Base-by-base conservation (phyloP, 2,888 invertebrate species). In the Drosophila limbata region DNA sequence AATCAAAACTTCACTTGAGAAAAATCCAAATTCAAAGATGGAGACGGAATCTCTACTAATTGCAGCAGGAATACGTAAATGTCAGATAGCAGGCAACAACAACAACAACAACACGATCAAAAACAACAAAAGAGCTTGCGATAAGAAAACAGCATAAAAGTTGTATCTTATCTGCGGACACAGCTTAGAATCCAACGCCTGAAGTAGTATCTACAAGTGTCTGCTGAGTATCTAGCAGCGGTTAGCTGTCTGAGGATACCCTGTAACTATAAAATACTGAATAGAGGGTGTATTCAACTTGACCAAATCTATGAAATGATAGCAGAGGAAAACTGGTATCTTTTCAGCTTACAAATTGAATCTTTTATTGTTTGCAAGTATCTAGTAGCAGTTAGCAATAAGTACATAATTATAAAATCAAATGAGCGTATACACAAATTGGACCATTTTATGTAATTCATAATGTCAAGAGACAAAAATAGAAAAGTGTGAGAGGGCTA, bases 151-250 rank as follows among this genome's bases (percentile, higher is more conserved):
- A 64, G 19, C 50, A 50, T 33, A 47, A 56, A 76, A 62, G 21
- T 40, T 60, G 42, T 76, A 62, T 80, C 81, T 77, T 77, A 77
- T 80, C 80, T 72, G 48, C 60, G 48, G 42, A 60, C 42, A 52
- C 55, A 40, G 87, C 62, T 70, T 76, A 84, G 82, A 84, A 84
- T 73, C 42, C 57, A 52, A 45, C 39, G 64, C 42, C 60, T 50
- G 35, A 48, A 44, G 50, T 37, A 44, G 44, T 57, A 64, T 62
- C 57, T 63, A 19, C 66, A 42, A 51, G 35, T 52, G 51, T 35
- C 52, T 63, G 48, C 25, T 13, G 9, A 33, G 67, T 64, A 56
- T 73, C 69, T 68, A 47, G 48, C 56, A 52, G 60, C 62, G 55
- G 64, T 53, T 50, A 51, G 61, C 17, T 45, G 47, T 65, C 50